Evolutionary conservation across 2,797 vertebrate species (phyloP).

Genomic region (Crocidura indochinensis): DNA sequence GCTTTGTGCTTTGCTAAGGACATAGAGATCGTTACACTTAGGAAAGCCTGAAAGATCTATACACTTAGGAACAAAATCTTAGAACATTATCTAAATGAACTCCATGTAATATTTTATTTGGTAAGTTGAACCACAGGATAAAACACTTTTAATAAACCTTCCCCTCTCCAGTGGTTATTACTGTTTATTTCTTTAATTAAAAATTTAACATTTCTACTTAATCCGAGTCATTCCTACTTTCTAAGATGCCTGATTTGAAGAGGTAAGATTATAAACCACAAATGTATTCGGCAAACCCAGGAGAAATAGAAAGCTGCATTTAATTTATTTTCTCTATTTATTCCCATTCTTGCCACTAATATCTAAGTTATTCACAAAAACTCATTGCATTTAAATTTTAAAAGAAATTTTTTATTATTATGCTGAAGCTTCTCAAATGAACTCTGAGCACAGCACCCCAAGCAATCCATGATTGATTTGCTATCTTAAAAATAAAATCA

Average conservation of each 20-base stretch:
- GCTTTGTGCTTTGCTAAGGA: background rate
- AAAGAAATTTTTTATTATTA: constrained; percentile 31
- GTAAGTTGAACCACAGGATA: constrained; percentile 19
- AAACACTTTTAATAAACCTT: constrained; percentile 53
- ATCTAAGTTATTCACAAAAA: constrained; percentile 35
- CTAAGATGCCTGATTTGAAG: constrained; percentile 43
- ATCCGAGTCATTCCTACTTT: background rate
- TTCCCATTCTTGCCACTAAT: constrained; percentile 6
- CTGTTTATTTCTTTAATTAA: background rate
- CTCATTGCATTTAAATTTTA: constrained; percentile 36
- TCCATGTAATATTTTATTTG: constrained; percentile 39
- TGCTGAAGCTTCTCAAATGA: constrained; percentile 46
- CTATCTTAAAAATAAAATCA: constrained; percentile 73
- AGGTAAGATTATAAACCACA: constrained; percentile 15
- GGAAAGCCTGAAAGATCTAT: background rate
- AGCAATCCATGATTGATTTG: constrained; percentile 53
- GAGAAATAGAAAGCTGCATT: constrained; percentile 34
- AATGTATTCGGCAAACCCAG: constrained; percentile 33
- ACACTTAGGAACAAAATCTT: background rate
- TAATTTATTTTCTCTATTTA: background rate
- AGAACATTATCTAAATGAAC: constrained; percentile 22
- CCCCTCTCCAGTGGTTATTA: background rate
- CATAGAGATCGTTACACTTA: too few species aligned
- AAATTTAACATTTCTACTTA: constrained; percentile 49
- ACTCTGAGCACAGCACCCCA: constrained; percentile 9